Conservation (phyloP, 2,888 invertebrate species). For the Cremastobaeus sp. region DNA sequence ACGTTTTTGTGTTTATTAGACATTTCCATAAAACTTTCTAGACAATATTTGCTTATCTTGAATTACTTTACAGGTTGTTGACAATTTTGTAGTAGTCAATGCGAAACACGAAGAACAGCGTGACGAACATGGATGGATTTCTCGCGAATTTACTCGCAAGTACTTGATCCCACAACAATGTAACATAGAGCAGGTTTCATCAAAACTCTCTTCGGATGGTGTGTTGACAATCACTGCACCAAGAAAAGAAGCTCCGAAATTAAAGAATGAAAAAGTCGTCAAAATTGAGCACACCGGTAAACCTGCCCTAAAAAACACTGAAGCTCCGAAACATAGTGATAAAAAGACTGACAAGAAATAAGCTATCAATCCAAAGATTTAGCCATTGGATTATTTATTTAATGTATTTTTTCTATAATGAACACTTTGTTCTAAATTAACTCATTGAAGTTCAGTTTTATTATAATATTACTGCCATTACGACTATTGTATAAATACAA, state of each 20-base stretch:
- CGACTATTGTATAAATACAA: too few species aligned
- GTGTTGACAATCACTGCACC: conserved; percentile 87
- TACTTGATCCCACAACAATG: conserved; percentile 79
- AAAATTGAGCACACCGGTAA: conserved; percentile 70
- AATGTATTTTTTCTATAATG: too few species aligned
- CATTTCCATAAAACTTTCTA: not conserved
- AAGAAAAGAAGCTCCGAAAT: conserved; percentile 78
- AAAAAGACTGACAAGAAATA: conserved; percentile 1
- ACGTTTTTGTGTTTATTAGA: not conserved
- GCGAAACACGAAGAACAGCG: conserved; percentile 90
- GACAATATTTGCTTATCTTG: not conserved
- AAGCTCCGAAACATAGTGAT: conserved; percentile 16
- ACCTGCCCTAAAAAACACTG: conserved; percentile 65
- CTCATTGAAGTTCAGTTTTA: too few species aligned
- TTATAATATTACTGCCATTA: too few species aligned
- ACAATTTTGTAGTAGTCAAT: conserved; percentile 82
- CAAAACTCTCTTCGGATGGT: conserved; percentile 90
- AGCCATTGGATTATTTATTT: too few species aligned
- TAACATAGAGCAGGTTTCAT: conserved; percentile 85
- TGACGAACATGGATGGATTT: conserved; percentile 84
- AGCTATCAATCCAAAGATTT: too few species aligned
- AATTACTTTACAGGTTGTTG: not conserved
- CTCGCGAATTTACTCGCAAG: conserved; percentile 78
- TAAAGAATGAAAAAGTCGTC: conserved; percentile 65
- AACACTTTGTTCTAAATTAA: too few species aligned